Evolutionary conservation across 2,113 vertebrate genomes (phyloP), one percentile per base, ranked within the genome.

Genomic region (Aplodontia rufa): DNA sequence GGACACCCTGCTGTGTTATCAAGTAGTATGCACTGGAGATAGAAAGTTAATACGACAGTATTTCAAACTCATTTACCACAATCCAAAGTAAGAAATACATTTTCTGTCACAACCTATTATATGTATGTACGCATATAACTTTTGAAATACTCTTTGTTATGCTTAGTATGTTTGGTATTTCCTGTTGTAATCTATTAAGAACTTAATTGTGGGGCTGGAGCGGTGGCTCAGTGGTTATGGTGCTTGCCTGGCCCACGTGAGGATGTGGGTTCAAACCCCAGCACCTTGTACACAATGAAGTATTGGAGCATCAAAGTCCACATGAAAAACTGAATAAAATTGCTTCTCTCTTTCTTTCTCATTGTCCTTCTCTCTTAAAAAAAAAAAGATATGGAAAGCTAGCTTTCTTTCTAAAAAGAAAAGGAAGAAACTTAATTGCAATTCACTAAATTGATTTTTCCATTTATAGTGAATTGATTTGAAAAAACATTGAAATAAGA

Each of bases 401-500:
- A n/a, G n/a, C n/a, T n/a, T n/a, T n/a, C n/a, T n/a, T n/a, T n/a
- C n/a, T n/a, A n/a, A n/a, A n/a, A n/a, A n/a, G n/a, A n/a, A n/a
- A n/a, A n/a, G n/a, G n/a, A n/a, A n/a, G n/a, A n/a, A n/a, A n/a
- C n/a, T 5, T 40, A 51, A 19, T 83, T 82, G 19, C 19, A 32
- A 28, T 16, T 75, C 16, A 12, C 40, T 81, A 64, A 76, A 47
- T 64, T 71, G 11, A 53, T 60, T 79, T 55, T 88, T 68, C 30
- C 40, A 37, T 86, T 95, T 89, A n/a, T 37, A 51, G 4, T 62
- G 3, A 28, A 26, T 83, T 80, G 19, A n/a, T 86, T 87, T 90
- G 84, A 79, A 90, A 90, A 95, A 83, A 72, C 28, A 55, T 24
- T 64, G 32, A 90, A 60, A 42, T 97, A 78, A 82, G 49, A 16